These are phyloP conservation scores for Callyntrura guangdongensis DNA, from an alignment of 2,888 invertebrate genomes.

Conservation along the genomic window DNA sequence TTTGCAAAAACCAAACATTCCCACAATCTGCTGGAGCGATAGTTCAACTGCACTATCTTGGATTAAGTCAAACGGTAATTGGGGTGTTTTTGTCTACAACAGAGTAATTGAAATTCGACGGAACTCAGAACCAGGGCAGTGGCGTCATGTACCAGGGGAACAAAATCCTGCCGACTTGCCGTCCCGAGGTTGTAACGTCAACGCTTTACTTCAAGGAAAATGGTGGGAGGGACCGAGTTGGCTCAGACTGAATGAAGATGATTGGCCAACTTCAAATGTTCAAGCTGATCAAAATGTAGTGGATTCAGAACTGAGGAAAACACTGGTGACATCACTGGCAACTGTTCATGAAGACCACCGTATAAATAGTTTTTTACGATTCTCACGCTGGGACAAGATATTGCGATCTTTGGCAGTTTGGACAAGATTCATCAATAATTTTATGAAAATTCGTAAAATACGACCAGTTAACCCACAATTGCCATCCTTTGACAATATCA, in stretches of 20 bases:
- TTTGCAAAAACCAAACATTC: no score
- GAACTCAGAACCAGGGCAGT: slow-evolving; percentile 5
- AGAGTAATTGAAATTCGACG: slow-evolving; percentile 74
- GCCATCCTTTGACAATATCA: no score
- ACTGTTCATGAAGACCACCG: no score
- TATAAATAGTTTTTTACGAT: no score
- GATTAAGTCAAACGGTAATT: slow-evolving; percentile 57
- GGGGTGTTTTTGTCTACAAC: slow-evolving; percentile 82
- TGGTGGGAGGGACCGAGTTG: slow-evolving; percentile 83
- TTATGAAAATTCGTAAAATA: no score
- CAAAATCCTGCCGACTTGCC: slow-evolving; percentile 84
- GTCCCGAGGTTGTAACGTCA: slow-evolving; percentile 79
- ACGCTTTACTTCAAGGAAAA: slow-evolving; percentile 43
- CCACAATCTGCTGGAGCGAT: background rate
- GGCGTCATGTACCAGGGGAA: slow-evolving; percentile 81
- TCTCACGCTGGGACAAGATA: no score
- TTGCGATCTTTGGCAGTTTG: no score
- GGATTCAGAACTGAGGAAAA: slow-evolving; percentile 52
- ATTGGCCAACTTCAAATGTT: no score
- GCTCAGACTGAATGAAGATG: slow-evolving; percentile 62
- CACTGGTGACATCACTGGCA: background rate
- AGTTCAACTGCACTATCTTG: background rate
- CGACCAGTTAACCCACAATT: no score
- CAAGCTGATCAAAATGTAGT: no score
- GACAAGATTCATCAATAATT: no score